Evolutionary conservation across 1,140 invertebrate genomes (phyloP).

Genomic region (Lepidurus arcticus): DNA sequence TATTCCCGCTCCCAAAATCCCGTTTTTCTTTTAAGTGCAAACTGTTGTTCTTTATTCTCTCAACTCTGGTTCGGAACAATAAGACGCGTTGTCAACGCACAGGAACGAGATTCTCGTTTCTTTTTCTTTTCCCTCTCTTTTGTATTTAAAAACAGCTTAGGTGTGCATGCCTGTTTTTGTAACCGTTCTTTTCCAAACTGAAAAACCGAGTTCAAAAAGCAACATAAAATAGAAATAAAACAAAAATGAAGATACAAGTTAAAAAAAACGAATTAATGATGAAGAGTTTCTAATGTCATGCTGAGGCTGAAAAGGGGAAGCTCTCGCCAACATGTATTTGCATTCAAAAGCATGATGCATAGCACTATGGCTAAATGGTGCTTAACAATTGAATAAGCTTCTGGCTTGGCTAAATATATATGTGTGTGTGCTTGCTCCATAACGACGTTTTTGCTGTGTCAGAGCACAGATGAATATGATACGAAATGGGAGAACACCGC

Average conservation of each 20-base stretch:
- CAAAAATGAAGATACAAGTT: neutral
- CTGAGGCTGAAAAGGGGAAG: constrained; percentile 10
- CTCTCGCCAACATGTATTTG: constrained; percentile 14
- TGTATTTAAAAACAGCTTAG: neutral
- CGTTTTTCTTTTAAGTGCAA: constrained; percentile 9
- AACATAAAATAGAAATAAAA: neutral
- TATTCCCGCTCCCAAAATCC: neutral
- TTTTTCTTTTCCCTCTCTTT: too few species aligned
- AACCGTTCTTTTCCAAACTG: neutral
- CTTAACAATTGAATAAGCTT: constrained; percentile 22
- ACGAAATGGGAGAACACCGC: too few species aligned
- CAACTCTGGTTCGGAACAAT: neutral
- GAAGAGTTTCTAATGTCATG: neutral
- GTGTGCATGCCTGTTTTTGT: neutral
- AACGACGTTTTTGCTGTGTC: neutral
- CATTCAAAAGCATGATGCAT: constrained; percentile 12
- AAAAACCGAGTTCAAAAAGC: neutral
- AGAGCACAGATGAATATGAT: neutral
- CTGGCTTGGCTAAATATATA: neutral
- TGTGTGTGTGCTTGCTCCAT: neutral
- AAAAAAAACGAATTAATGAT: neutral
- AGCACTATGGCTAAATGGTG: constrained; percentile 2
- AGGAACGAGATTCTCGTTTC: neutral
- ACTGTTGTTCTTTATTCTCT: constrained; percentile 4
- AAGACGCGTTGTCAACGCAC: neutral